Conservation (phyloP, 64 coral and sea anemone species). For the Anthopleura sola region DNA sequence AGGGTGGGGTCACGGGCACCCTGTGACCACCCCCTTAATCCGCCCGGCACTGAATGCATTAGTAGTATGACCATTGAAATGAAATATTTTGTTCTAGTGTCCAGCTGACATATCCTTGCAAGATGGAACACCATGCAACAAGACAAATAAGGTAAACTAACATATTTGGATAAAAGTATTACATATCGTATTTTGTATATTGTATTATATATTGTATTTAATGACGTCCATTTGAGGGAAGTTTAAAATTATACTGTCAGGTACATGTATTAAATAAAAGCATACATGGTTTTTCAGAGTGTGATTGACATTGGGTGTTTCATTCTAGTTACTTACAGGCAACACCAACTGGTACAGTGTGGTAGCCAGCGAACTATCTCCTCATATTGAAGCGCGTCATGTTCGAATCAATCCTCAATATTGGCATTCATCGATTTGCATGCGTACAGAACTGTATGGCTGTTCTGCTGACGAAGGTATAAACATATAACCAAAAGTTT, state of each 20-base stretch:
- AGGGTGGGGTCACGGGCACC: too few relatives aligned
- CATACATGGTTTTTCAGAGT: too few relatives aligned
- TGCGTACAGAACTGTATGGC: constrained; percentile 63
- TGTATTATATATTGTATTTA: too few relatives aligned
- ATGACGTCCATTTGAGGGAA: too few relatives aligned
- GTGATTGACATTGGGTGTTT: too few relatives aligned
- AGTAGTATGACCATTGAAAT: too few relatives aligned
- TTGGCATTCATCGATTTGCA: constrained; percentile 63
- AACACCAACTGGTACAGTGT: constrained; percentile 39
- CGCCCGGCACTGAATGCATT: too few relatives aligned
- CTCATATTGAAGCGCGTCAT: constrained; percentile 46
- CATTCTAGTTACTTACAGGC: constrained; percentile 40
- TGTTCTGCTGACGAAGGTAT: constrained; percentile 71
- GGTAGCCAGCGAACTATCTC: constrained; percentile 21
- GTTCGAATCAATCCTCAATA: constrained; percentile 72
- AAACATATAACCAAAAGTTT: neutral
- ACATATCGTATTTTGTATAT: too few relatives aligned
- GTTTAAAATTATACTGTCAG: too few relatives aligned
- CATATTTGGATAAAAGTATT: too few relatives aligned
- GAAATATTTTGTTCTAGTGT: neutral
- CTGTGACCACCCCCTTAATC: too few relatives aligned
- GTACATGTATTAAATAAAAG: too few relatives aligned
- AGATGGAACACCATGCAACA: constrained; percentile 20
- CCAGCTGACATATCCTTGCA: neutral
- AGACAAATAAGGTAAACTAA: constrained; percentile 14